Base-by-base conservation (phyloP, 2,113 vertebrate genomes). In the Myocastor coypus region DNA sequence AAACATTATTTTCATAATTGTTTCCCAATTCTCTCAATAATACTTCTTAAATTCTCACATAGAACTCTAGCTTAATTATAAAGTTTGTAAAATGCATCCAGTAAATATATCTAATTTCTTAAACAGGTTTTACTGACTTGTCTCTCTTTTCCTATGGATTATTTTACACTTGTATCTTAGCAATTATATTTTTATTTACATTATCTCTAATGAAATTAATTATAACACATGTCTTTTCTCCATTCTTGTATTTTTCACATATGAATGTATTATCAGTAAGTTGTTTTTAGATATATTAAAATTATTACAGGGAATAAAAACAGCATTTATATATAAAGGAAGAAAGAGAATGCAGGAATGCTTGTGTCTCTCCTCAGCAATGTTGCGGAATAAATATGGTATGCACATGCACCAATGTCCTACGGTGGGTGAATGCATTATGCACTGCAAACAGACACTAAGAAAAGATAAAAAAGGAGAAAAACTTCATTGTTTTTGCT, bases 271-370 rank as follows among this genome's bases (percentile, higher is more conserved):
- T 42, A 26, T 84, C 5, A 75, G 30, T 37, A 14, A 28, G 24
- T 1, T n/a, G 55, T 28, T 30, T 40, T n/a, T n/a, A 28, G 73
- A 28, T 28, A 78, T 10, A 69, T 0, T 19, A 9, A 52, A 13
- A 83, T 13, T 37, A 4, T 87, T 84, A 7, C 17, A 50, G 4
- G 1, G 19, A 40, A 50, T 59, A 37, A 50, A 86, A 50, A 12
- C 16, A 40, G 0, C 3, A 37, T 26, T 0, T 5, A 0, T 50
- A 22, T 50, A 20, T 32, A 12, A 75, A 77, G 1, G 32, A 34
- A 52, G 14, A 24, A 9, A 40, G 22, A 73, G 20, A 69, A 24
- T 7, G 4, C 57, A 77, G 55, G 20, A 42, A 34, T 2, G 7
- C 0, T 55, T 46, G 22, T 3, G 30, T 66, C 17, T 28, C 40